phyloP scores from a whole-genome alignment of 2,113 vertebrate species.

The Irena cyanogastra region DNA sequence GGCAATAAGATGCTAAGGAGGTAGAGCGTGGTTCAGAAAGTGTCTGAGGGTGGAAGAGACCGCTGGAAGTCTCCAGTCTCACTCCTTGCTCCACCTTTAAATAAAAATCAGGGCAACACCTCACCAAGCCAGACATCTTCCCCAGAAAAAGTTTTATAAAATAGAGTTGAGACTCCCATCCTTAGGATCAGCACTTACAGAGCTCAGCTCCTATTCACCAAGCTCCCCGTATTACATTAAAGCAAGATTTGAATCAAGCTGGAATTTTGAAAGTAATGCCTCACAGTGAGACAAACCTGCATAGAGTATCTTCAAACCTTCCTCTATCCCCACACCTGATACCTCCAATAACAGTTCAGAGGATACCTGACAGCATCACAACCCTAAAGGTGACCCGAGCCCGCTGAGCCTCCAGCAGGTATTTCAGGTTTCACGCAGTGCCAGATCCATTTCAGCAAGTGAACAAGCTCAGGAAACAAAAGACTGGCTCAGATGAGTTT shows the following conservation, averaged over 20 bases:
- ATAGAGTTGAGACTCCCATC: neutral
- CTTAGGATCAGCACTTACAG: neutral
- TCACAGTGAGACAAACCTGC: neutral
- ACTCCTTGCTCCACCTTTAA: neutral
- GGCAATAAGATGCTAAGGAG: neutral
- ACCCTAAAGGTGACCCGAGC: neutral
- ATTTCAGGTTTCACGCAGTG: conserved; percentile 3
- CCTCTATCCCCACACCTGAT: neutral
- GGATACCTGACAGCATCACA: neutral
- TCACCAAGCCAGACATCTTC: neutral
- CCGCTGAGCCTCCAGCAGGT: neutral
- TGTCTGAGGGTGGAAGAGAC: neutral
- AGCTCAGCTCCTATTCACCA: neutral
- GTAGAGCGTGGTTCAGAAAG: rapidly evolving
- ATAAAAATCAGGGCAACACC: neutral
- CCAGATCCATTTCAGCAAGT: neutral
- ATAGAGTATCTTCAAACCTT: neutral
- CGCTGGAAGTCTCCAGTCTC: neutral
- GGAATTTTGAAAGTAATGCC: neutral
- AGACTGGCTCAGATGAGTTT: neutral
- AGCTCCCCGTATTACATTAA: neutral
- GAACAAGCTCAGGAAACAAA: conserved; percentile 6
- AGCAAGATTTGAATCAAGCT: neutral
- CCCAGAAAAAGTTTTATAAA: neutral
- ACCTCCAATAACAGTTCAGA: neutral